phyloP scores from a whole-genome alignment of 2,797 vertebrate species.

The Myotis vivesi region DNA sequence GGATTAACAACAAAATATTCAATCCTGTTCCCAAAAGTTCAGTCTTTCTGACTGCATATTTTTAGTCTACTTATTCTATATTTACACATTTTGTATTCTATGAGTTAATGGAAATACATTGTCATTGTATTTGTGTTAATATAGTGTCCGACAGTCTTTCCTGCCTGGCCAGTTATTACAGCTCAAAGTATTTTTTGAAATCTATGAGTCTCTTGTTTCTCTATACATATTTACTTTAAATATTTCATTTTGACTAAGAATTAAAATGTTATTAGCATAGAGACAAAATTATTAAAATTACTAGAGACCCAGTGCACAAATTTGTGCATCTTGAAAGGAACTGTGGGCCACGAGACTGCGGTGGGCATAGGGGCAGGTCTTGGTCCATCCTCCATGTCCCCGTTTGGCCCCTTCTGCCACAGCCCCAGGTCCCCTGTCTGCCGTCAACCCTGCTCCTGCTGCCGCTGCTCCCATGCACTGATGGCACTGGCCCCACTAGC shows the following conservation, averaged over 20 bases:
- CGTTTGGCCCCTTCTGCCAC: rapidly evolving
- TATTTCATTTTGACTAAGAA: background rate
- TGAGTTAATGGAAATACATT: background rate
- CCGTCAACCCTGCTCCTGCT: rapidly evolving
- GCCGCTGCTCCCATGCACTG: too few relatives aligned
- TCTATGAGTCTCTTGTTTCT: background rate
- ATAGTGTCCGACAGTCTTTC: background rate
- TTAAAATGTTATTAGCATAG: background rate
- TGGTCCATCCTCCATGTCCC: too few relatives aligned
- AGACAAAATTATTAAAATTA: background rate
- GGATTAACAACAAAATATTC: too few relatives aligned
- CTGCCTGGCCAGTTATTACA: background rate
- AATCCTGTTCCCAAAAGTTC: background rate
- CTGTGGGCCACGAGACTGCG: rapidly evolving
- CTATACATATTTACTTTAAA: background rate
- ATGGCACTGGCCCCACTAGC: rapidly evolving
- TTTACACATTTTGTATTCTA: background rate
- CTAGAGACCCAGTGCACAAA: too few relatives aligned
- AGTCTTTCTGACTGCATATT: background rate
- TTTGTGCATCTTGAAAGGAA: too few relatives aligned
- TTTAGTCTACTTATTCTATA: background rate
- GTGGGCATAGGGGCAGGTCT: too few relatives aligned
- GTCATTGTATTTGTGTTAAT: background rate
- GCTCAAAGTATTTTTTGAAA: background rate
- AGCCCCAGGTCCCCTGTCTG: too few relatives aligned